A percentile compares a stretch with the other conserved stretches of the same genome.
Conservation (phyloP, 1,140 invertebrate genomes). For the Drosophila arizonae region DNA sequence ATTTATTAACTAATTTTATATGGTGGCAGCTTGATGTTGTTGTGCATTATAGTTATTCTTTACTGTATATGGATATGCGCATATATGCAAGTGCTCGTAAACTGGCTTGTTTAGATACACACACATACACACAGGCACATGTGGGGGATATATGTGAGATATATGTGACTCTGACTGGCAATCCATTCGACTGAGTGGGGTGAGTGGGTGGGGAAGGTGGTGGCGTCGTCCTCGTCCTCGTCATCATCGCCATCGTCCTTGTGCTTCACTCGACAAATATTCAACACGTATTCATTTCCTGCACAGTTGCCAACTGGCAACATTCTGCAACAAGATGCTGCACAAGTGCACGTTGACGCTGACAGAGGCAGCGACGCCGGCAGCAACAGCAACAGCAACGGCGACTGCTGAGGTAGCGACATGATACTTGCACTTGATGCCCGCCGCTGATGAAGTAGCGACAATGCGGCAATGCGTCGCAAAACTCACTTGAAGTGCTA, state of each 20-base stretch:
- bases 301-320: slow-evolving; percentile 77
- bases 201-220: background rate
- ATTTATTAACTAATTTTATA: no score
- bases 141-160: slow-evolving; percentile 19
- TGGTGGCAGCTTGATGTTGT: no score
- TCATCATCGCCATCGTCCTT: slow-evolving; percentile 55
- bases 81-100: slow-evolving; percentile 28
- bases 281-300: slow-evolving; percentile 81
- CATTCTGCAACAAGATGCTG: slow-evolving; percentile 60
- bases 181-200: slow-evolving; percentile 22
- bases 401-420: slow-evolving; percentile 37
- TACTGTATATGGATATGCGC: slow-evolving; percentile 22
- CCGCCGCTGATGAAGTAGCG: slow-evolving; percentile 75
- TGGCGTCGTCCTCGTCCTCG: no score
- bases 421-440: slow-evolving; percentile 78
- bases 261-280: slow-evolving; percentile 80
- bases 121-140: background rate
- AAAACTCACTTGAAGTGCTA: slow-evolving; percentile 78
- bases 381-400: slow-evolving; percentile 13
- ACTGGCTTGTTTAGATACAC: slow-evolving; percentile 37
- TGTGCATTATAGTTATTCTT: no score
- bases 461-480: slow-evolving; percentile 80
- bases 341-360: slow-evolving; percentile 62
- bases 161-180: slow-evolving; percentile 44
- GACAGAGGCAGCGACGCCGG: background rate